Evolutionary conservation across 2,797 vertebrate species (phyloP), one percentile per base, ranked within the genome.

Genomic region (Phalloptychus januarius): DNA sequence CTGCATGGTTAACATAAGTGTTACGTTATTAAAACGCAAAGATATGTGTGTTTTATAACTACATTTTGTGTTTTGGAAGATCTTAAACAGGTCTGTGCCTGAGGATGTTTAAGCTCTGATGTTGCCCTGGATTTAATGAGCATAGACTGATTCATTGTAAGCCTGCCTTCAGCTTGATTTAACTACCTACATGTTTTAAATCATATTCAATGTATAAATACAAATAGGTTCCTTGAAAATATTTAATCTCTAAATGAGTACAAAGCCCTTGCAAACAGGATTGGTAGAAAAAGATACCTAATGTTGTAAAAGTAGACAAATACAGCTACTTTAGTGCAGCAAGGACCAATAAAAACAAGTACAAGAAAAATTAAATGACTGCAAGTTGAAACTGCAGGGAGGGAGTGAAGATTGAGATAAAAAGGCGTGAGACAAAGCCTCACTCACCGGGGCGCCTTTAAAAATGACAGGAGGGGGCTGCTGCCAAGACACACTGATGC

Each of bases 401-500:
- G 58, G 74, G 50, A 69, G 74, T 80, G 75, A 15, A 67, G 36
- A 85, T 82, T 52, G 36, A 69, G 77, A 75, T 79, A 79, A 83
- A 87, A 82, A 88, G 86, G 81, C 50, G 84, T 85, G 86, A 91
- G 81, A 91, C 81, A 84, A 87, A 87, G 91, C 78, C 87, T 91
- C 92, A 94, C 96, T 96, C 94, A 97, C 96, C 93, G 84, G 89
- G 83, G 93, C 87, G 81, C 94, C 95, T 94, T 96, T 96, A 93
- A 96, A 96, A 89, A 96, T 93, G 88, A 96, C 89, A 79, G 95
- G 91, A 82, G 96, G 95, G 23, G 95, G 93, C 92, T 96, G 93
- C 92, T 96, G 96, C 96, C 95, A 96, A 83, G 96, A 96, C 87
- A 96, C 95, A 95, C 95, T 96, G 93, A 96, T 94, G 89, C 93